Base-by-base conservation (phyloP, 1,140 invertebrate species). In the Magallana angulata region DNA sequence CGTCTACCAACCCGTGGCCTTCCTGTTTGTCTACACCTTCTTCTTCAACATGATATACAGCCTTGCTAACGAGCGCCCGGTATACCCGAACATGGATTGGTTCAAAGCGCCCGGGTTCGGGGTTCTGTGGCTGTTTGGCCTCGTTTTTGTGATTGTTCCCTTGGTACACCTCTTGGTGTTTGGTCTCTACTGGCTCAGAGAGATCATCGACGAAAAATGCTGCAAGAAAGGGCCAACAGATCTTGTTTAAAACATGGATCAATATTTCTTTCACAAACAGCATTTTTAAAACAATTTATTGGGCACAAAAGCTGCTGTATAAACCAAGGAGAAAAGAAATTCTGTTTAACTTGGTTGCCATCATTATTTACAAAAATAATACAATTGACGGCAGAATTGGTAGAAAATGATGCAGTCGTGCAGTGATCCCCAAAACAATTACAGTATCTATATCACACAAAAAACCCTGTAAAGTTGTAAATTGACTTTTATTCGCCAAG, bases 21-120 rank as follows among this genome's bases (percentile, higher is more conserved):
- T 85, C 62, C 24, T 58, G 5, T n/a, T 82, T 9, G 14, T 85
- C 5, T 88, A 88, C 58, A 12, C 36, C 2, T 48, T 76, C 24
- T 1, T 88, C 7, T 88, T 88, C 80, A 80, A 64, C 36, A 30
- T 81, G 24, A 88, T 85, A 14, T 88, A 88, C 80, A 64, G 76
- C n/a, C 11, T 64, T 12, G 82, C 56, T 16, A 68, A 57, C 14
- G 82, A 58, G 14, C 24, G 16, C 1, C 68, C 87, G 12, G 80
- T 88, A 7, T 88, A 88, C 62, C 36, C 57, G 1, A 36, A 60
- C 48, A 80, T 88, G 56, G 83, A 88, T 60, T 88, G 87, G 87
- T 24, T 58, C 16, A 60, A 85, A 60, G 9, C 57, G 16, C 57
- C 18, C 12, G 68, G 24, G 14, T 30, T 30, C 24, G 24, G 68